A percentile compares a stretch with the other conserved stretches of the same genome.
phyloP scores from a whole-genome alignment of 1,140 invertebrate species.

The Drosophila mauritiana region DNA sequence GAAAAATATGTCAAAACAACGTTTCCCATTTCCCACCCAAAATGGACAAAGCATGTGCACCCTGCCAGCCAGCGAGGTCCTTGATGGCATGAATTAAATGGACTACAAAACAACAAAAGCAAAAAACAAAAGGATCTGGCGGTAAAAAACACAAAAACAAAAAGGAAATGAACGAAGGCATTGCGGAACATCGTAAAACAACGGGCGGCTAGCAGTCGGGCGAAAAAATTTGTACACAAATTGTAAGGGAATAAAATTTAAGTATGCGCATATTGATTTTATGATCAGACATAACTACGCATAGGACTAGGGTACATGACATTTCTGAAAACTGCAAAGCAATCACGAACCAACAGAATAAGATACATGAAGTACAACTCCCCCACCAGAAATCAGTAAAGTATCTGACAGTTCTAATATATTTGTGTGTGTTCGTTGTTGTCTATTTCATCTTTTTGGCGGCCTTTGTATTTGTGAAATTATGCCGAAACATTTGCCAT shows the following conservation, averaged over 20 bases:
- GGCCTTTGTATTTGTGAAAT: slow-evolving; percentile 60
- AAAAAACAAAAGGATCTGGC: slow-evolving; percentile 21
- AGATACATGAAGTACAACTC: too few relatives aligned
- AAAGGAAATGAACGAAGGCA: slow-evolving; percentile 39
- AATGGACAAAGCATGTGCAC: slow-evolving; percentile 77
- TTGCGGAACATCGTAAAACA: slow-evolving; percentile 66
- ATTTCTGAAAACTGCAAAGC: slow-evolving; percentile 76
- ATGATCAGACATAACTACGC: slow-evolving; percentile 82
- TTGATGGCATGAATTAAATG: slow-evolving; percentile 76
- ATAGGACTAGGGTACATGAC: slow-evolving; percentile 39
- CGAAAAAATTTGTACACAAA: slow-evolving; percentile 78
- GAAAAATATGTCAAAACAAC: slow-evolving; percentile 75
- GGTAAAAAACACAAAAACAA: slow-evolving; percentile 21
- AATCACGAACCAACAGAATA: slow-evolving; percentile 68
- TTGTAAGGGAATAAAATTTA: slow-evolving; percentile 84
- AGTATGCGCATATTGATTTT: slow-evolving; percentile 84
- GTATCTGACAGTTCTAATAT: slow-evolving; percentile 80
- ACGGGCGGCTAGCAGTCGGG: slow-evolving; percentile 7
- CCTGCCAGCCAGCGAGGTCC: slow-evolving; percentile 49
- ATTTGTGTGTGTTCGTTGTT: slow-evolving; percentile 57
- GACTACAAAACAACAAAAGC: slow-evolving; percentile 72
- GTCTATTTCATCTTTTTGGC: not conserved
- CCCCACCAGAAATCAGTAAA: slow-evolving; percentile 45
- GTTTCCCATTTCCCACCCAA: slow-evolving; percentile 59
- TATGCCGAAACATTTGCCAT: slow-evolving; percentile 60